Evolutionary conservation across 2,113 vertebrate genomes (phyloP).

Genomic region (Stomatorhinus ivindoensis): DNA sequence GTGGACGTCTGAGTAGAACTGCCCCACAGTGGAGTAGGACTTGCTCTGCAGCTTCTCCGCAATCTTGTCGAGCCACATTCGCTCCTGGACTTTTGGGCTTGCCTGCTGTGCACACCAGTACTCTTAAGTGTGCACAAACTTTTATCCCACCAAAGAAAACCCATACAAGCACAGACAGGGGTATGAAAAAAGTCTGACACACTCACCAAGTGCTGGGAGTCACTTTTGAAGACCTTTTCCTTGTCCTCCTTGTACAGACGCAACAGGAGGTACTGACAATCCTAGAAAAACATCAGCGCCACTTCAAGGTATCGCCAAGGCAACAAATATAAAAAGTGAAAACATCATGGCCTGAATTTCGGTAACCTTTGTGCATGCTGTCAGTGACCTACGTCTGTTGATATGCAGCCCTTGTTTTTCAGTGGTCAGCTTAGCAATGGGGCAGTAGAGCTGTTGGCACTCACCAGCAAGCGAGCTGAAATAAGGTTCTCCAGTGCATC

Average conservation of each 20-base stretch:
- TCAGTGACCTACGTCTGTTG: background rate
- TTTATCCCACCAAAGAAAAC: background rate
- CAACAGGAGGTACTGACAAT: slow-evolving; percentile 57
- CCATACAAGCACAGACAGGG: background rate
- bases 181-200: background rate
- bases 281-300: slow-evolving; percentile 34
- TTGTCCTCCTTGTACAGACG: slow-evolving; percentile 39
- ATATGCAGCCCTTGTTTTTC: background rate
- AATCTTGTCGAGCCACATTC: slow-evolving; percentile 48
- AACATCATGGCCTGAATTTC: no score
- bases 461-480: slow-evolving; percentile 44
- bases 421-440: no score
- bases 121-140: background rate
- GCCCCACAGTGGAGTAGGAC: slow-evolving; percentile 36
- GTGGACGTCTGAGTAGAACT: slow-evolving; percentile 47
- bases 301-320: background rate
- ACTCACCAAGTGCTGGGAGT: slow-evolving; percentile 41
- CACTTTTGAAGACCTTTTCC: slow-evolving; percentile 28
- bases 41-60: slow-evolving; percentile 37
- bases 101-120: slow-evolving; percentile 28
- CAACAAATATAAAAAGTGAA: background rate
- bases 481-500: slow-evolving; percentile 16
- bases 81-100: slow-evolving; percentile 13
- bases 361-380: no score
- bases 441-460: background rate